Evolutionary conservation across 2,888 invertebrate species (phyloP), one percentile per base, ranked within the genome.

Genomic region (Orthonevra nobilis): DNA sequence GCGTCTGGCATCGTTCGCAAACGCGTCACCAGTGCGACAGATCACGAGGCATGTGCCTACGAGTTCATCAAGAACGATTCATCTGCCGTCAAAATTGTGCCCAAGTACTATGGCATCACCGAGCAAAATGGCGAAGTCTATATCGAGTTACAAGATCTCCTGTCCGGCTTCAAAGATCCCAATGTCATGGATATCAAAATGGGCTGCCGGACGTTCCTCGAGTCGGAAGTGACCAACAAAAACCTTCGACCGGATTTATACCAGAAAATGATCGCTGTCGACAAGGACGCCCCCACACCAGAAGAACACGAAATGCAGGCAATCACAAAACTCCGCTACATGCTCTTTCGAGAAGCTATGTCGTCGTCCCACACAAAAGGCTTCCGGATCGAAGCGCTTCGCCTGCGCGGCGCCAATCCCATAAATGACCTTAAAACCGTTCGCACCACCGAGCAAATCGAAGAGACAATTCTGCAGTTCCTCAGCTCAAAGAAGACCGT

Each of bases 151-250:
- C 97, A 98, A 90, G 97, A 99, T 89, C 91, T 99, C 14, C 90
- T 98, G 17, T 94, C 96, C 84, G 95, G 96, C 66, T 98, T 98
- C 89, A 91, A 91, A 84, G 95, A 98, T 89, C 97, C 97, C 0
- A 94, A 95, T 85, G 97, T 99, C 0, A 98, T 99, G 94, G 99
- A 99, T 88, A 94, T 99, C 75, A 99, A 99, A 90, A 95, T 99
- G 92, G 99, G 99, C 38, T 95, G 95, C 1, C 92, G 98, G 85
- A 99, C 98, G 14, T 99, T 98, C 89, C 91, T 98, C 32, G 98
- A 99, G 89, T 94, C 94, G 1, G 99, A 99, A 90, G 98, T 98
- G 34, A 93, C 93, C 85, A 98, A 98, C 86, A 93, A 93, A 17
- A 92, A 92, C 40, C 93, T 96, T 12, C 92, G 98, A 48, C 86